These are phyloP conservation scores for Hylomyscus alleni DNA, from an alignment of 2,797 vertebrate genomes.

Conservation along the genomic window DNA sequence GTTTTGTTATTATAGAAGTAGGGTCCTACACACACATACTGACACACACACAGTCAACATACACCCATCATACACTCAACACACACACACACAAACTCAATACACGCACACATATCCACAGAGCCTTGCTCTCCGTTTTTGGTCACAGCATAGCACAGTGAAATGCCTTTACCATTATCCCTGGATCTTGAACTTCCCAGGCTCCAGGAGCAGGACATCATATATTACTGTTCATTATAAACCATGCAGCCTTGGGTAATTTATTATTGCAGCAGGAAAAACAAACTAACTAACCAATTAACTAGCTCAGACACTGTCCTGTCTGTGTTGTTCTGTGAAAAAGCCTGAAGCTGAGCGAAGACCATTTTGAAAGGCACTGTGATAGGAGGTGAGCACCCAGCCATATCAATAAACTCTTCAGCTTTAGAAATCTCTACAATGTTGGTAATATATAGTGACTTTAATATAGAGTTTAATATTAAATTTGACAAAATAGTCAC, in stretches of 20 bases:
- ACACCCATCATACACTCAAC: too few species aligned
- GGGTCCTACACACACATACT: neutral
- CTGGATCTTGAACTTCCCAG: neutral
- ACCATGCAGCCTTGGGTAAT: neutral
- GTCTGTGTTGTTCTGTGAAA: neutral
- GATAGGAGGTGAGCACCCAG: fast-evolving
- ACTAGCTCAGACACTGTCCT: neutral
- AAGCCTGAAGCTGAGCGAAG: neutral
- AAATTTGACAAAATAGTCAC: neutral
- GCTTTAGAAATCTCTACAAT: neutral
- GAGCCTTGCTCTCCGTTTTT: neutral
- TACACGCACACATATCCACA: neutral
- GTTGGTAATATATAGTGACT: neutral
- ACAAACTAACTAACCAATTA: neutral
- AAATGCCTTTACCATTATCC: neutral
- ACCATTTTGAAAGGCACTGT: neutral
- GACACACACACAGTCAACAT: too few species aligned
- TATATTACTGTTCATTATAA: neutral
- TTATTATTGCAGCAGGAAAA: neutral
- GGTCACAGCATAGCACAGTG: fast-evolving
- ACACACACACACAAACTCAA: neutral
- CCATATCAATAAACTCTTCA: neutral
- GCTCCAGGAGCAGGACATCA: neutral
- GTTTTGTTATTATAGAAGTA: neutral
- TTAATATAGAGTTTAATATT: neutral